Conservation (phyloP, 2,888 invertebrate species). For the Drosophila anomalipes region DNA sequence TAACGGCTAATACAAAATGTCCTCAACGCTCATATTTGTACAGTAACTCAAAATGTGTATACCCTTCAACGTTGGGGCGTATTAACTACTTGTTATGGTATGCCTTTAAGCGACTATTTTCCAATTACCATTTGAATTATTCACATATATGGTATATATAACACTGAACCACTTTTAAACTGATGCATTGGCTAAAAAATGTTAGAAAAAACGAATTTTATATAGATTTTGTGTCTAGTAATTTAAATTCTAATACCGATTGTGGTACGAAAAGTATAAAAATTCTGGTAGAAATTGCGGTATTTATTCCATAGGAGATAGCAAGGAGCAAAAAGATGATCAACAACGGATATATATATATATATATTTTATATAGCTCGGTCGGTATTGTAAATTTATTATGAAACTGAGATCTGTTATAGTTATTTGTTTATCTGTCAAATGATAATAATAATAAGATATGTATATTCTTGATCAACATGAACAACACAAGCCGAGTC, state of each 20-base stretch:
- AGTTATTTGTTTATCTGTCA: background rate
- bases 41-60: slow-evolving; percentile 2
- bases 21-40: slow-evolving; percentile 8
- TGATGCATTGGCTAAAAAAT: background rate
- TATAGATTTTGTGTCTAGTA: too few relatives aligned
- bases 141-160: background rate
- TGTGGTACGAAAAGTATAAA: background rate
- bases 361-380: background rate
- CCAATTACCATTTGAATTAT: too few relatives aligned
- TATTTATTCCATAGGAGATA: background rate
- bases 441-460: background rate
- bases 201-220: accelerated
- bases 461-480: too few relatives aligned
- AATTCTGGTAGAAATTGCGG: background rate
- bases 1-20: slow-evolving; percentile 67
- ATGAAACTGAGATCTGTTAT: background rate
- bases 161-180: slow-evolving; percentile 7
- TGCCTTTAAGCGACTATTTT: background rate
- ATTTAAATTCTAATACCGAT: background rate
- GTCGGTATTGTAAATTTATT: background rate
- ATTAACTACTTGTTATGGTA: background rate
- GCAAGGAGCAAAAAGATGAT: background rate
- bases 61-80: background rate
- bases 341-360: background rate
- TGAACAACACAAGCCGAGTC: background rate